phyloP scores from a whole-genome alignment of 1,140 invertebrate genomes.

The Hydropsyche tenuis region DNA sequence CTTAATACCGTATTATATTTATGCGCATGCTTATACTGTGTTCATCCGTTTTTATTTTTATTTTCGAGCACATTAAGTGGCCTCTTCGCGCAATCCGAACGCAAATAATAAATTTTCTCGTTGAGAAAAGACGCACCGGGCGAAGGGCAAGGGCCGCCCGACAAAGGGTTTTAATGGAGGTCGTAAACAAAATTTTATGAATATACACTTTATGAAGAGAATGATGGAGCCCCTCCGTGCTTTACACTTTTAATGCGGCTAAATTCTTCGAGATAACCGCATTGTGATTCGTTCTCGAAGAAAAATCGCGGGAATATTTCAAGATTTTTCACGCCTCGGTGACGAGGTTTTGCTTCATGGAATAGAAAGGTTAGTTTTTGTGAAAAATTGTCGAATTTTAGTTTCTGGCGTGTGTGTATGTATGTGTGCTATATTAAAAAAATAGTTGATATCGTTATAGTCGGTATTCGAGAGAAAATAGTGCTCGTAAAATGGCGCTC shows the following conservation, averaged over 20 bases:
- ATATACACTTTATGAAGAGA: conserved; percentile 25
- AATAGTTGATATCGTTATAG: no score
- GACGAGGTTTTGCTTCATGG: no score
- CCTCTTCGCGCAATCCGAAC: conserved; percentile 1
- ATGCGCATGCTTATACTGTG: no score
- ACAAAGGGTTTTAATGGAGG: neutral
- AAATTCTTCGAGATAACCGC: conserved; percentile 22
- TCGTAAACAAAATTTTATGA: conserved; percentile 28
- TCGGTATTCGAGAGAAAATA: neutral
- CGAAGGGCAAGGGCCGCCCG: neutral
- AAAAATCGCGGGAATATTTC: conserved; percentile 1
- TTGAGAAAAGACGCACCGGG: neutral
- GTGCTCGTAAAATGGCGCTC: neutral
- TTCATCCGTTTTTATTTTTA: no score
- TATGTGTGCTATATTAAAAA: no score
- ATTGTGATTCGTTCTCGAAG: conserved; percentile 11
- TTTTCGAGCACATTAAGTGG: neutral
- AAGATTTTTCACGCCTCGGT: neutral
- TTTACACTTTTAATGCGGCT: conserved; percentile 13
- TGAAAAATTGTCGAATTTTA: no score
- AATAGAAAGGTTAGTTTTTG: no score
- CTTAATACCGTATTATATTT: no score
- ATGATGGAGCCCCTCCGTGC: conserved; percentile 23
- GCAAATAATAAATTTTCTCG: conserved; percentile 4
- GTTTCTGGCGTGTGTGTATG: no score